phyloP scores from a whole-genome alignment of 2,888 invertebrate species.

The Stenodema calcarata region DNA sequence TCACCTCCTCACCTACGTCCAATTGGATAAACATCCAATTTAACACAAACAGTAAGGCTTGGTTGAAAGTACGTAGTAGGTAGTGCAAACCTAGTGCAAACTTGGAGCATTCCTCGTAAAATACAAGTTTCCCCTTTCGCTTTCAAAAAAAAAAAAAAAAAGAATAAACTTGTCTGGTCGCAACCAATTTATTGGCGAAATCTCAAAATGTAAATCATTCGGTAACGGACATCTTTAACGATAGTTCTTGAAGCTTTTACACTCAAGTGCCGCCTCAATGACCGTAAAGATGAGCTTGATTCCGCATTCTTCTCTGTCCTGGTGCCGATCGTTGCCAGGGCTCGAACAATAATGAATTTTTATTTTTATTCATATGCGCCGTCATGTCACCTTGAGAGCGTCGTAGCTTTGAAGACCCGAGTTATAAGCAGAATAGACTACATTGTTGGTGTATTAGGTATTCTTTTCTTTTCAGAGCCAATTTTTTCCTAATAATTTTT shows the following conservation, averaged over 20 bases:
- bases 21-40: no score
- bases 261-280: background rate
- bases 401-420: background rate
- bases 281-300: background rate
- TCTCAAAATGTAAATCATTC: background rate
- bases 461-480: no score
- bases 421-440: background rate
- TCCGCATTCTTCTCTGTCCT: background rate
- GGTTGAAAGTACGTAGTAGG: no score
- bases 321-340: background rate
- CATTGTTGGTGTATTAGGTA: background rate
- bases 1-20: no score
- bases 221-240: background rate
- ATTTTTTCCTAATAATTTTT: no score
- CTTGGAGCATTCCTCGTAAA: background rate
- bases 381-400: background rate
- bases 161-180: background rate
- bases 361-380: background rate
- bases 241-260: background rate
- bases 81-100: background rate
- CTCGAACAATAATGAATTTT: background rate
- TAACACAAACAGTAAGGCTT: no score
- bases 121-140: background rate
- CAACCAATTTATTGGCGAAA: background rate
- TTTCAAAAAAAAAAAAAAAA: background rate